Conservation (phyloP, 1,140 invertebrate genomes). For the Leptopilina boulardi region DNA sequence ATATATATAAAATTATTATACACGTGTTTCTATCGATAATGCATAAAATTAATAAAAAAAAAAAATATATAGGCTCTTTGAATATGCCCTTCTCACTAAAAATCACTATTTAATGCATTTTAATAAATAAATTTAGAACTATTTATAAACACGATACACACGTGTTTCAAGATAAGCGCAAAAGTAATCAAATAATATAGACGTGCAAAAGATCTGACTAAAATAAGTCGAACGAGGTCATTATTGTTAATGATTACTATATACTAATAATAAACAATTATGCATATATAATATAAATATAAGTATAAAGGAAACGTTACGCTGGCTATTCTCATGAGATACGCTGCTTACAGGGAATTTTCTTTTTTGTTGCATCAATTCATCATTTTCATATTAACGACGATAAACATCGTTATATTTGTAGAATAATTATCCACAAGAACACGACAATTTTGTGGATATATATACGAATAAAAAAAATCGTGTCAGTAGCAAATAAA, state of each 20-base stretch:
- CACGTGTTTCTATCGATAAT: neutral
- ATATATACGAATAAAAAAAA: neutral
- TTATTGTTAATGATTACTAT: slow-evolving; percentile 34
- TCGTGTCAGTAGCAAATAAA: slow-evolving; percentile 7
- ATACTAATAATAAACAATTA: neutral
- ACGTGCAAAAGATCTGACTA: slow-evolving; percentile 41
- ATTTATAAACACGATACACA: slow-evolving; percentile 42
- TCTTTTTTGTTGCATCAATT: neutral
- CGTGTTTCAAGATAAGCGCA: slow-evolving; percentile 42
- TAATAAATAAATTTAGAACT: slow-evolving; percentile 42
- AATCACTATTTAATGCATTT: slow-evolving; percentile 36
- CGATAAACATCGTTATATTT: neutral
- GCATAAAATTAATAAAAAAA: neutral
- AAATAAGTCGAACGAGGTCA: slow-evolving; percentile 37
- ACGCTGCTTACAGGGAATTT: neutral
- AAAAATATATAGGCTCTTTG: slow-evolving; percentile 13
- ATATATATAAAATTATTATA: neutral
- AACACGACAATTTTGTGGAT: slow-evolving; percentile 9
- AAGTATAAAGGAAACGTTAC: neutral
- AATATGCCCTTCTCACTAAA: slow-evolving; percentile 33
- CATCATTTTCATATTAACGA: neutral
- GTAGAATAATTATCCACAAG: neutral
- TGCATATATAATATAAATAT: neutral
- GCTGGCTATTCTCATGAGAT: slow-evolving; percentile 1
- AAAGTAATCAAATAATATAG: slow-evolving; percentile 61